These are phyloP conservation scores for Xerus rutilus DNA, from an alignment of 2,797 vertebrate genomes.

Conservation along the genomic window DNA sequence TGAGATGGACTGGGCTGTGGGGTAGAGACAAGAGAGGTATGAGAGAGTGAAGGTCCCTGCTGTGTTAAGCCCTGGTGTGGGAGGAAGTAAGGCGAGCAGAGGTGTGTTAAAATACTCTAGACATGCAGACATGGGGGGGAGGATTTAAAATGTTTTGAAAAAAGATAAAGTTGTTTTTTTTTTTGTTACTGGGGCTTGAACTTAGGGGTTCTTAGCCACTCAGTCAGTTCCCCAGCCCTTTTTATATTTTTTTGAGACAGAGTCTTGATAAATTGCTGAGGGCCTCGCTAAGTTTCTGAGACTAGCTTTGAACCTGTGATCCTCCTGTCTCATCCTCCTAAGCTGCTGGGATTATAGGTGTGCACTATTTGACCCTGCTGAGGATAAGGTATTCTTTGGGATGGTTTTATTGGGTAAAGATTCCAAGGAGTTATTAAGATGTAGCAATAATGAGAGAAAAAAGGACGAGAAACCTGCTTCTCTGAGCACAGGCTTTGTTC, in stretches of 20 bases:
- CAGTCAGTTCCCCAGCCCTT: no score
- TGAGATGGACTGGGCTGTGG: background rate
- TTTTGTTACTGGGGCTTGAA: no score
- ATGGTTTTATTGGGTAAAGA: background rate
- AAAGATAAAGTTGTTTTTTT: no score
- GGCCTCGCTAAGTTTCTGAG: no score
- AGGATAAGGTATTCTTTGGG: background rate
- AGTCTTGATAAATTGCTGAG: no score
- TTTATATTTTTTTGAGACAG: no score
- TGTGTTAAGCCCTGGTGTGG: background rate
- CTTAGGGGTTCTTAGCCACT: no score
- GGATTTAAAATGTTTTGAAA: constrained; percentile 40
- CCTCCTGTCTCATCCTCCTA: no score
- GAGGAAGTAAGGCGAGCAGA: background rate
- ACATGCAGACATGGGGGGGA: background rate
- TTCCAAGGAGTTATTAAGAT: constrained; percentile 5
- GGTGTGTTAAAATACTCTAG: background rate
- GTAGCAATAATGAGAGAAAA: background rate
- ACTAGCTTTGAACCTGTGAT: no score
- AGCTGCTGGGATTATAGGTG: no score
- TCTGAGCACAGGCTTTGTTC: constrained; percentile 61
- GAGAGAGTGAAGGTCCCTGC: background rate
- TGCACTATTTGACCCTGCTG: no score
- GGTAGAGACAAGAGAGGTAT: background rate
- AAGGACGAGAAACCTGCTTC: background rate